These are phyloP conservation scores for Phycodurus eques DNA, from an alignment of 2,113 vertebrate genomes.

Conservation along the genomic window DNA sequence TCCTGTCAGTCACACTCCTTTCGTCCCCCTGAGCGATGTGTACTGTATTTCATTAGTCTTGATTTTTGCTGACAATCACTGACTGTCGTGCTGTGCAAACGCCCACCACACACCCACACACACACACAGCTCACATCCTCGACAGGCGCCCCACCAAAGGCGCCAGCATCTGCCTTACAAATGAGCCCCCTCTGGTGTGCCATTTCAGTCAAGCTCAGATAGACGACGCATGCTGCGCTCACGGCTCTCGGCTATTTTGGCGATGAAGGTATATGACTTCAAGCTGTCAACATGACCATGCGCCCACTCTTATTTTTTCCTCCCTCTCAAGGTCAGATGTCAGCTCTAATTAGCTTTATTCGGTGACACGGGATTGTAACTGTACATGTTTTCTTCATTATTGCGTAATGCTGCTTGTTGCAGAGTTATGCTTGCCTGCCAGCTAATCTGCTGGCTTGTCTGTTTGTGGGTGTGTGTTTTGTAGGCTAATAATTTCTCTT, in stretches of 20 bases:
- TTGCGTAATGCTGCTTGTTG: constrained; percentile 47
- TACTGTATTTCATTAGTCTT: constrained; percentile 70
- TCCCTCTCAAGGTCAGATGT: constrained; percentile 39
- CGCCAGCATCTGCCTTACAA: constrained; percentile 69
- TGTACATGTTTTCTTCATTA: constrained; percentile 57
- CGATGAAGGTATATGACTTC: constrained; percentile 41
- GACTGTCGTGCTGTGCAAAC: constrained; percentile 53
- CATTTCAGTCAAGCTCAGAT: constrained; percentile 27
- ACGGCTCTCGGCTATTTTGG: constrained; percentile 23
- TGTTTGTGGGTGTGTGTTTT: constrained; percentile 36
- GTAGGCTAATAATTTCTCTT: constrained; percentile 30
- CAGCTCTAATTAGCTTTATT: constrained; percentile 48
- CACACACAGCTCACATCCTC: constrained; percentile 36
- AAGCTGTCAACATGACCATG: constrained; percentile 53
- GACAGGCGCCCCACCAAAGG: constrained; percentile 45
- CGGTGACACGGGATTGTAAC: constrained; percentile 38
- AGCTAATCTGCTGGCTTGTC: constrained; percentile 36
- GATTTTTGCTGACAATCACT: constrained; percentile 75
- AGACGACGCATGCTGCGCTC: constrained; percentile 14
- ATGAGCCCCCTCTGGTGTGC: constrained; percentile 60
- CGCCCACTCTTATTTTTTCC: constrained; percentile 21
- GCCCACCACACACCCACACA: neutral
- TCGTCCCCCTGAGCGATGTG: constrained; percentile 55
- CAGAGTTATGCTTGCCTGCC: constrained; percentile 29
- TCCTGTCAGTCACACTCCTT: constrained; percentile 68